phyloP scores from a whole-genome alignment of 2,888 invertebrate genomes.

The Agrilus biguttatus region DNA sequence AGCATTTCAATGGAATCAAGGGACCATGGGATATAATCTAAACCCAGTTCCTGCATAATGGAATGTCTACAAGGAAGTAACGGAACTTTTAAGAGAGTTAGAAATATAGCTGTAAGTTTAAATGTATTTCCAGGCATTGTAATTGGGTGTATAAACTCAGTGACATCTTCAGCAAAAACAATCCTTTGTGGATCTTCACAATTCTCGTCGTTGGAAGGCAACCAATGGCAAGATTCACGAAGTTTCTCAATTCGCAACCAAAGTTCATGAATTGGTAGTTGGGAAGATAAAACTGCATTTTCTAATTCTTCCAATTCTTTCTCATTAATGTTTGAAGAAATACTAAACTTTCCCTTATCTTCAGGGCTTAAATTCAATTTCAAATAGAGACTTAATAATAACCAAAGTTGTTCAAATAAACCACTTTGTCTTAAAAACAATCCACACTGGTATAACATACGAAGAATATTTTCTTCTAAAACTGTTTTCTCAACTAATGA shows the following conservation, averaged over 20 bases:
- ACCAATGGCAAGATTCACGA: slow-evolving; percentile 58
- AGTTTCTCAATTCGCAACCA: slow-evolving; percentile 64
- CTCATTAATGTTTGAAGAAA: slow-evolving; percentile 27
- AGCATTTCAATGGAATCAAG: slow-evolving; percentile 37
- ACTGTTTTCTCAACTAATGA: slow-evolving; percentile 22
- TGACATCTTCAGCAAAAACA: slow-evolving; percentile 46
- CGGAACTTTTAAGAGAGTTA: slow-evolving; percentile 45
- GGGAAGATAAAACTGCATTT: slow-evolving; percentile 42
- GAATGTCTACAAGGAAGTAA: slow-evolving; percentile 35
- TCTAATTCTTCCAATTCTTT: slow-evolving; percentile 42
- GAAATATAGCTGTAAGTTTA: slow-evolving; percentile 42
- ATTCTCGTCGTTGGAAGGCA: slow-evolving; percentile 37
- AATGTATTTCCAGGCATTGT: slow-evolving; percentile 41
- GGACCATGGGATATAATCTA: slow-evolving; percentile 32
- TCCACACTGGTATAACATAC: slow-evolving; percentile 38
- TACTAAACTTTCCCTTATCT: slow-evolving; percentile 17
- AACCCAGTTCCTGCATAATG: slow-evolving; percentile 29
- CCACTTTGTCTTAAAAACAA: slow-evolving; percentile 56
- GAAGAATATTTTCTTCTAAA: slow-evolving; percentile 28
- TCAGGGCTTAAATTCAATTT: slow-evolving; percentile 45
- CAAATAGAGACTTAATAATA: slow-evolving; percentile 50
- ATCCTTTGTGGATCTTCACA: slow-evolving; percentile 49
- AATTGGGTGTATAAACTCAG: slow-evolving; percentile 55
- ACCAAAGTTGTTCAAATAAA: slow-evolving; percentile 61
- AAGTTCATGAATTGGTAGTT: slow-evolving; percentile 55